These are phyloP conservation scores for Drosophila quinaria DNA, from an alignment of 2,888 invertebrate species.

Conservation along the genomic window DNA sequence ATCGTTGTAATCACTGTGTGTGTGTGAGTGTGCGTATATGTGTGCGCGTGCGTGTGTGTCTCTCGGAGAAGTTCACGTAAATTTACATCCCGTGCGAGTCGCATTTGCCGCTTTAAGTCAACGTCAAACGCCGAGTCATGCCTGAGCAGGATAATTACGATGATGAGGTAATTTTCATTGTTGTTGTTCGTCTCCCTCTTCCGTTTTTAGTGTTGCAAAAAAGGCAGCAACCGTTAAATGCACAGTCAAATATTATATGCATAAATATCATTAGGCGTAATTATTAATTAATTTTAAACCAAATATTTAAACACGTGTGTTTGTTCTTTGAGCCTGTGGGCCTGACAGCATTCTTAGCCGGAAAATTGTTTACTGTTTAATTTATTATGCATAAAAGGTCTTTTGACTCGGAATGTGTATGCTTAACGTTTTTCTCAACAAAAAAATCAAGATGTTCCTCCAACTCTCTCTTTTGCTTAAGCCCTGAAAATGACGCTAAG, in stretches of 20 bases:
- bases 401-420: conserved; percentile 20
- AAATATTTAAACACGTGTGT: conserved; percentile 59
- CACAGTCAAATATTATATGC: conserved; percentile 39
- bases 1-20: neutral
- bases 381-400: conserved; percentile 34
- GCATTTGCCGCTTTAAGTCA: conserved; percentile 61
- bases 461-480: neutral
- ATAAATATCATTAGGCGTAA: conserved; percentile 67
- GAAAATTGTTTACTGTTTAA: conserved; percentile 10
- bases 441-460: conserved; percentile 1
- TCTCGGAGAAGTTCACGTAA: conserved; percentile 25
- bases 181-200: conserved; percentile 17
- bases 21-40: neutral
- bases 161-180: conserved; percentile 85
- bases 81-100: conserved; percentile 53
- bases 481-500: conserved; percentile 2
- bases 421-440: neutral
- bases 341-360: conserved; percentile 8
- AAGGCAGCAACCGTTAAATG: neutral
- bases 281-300: conserved; percentile 71
- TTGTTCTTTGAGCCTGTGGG: conserved; percentile 1
- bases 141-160: conserved; percentile 86
- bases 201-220: conserved; percentile 3
- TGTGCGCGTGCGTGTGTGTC: neutral
- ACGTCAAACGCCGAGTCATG: conserved; percentile 79